A percentile compares a stretch with the other conserved stretches of the same genome.
phyloP scores from a whole-genome alignment of 2,113 vertebrate species.

The Rhabdomys dilectus region DNA sequence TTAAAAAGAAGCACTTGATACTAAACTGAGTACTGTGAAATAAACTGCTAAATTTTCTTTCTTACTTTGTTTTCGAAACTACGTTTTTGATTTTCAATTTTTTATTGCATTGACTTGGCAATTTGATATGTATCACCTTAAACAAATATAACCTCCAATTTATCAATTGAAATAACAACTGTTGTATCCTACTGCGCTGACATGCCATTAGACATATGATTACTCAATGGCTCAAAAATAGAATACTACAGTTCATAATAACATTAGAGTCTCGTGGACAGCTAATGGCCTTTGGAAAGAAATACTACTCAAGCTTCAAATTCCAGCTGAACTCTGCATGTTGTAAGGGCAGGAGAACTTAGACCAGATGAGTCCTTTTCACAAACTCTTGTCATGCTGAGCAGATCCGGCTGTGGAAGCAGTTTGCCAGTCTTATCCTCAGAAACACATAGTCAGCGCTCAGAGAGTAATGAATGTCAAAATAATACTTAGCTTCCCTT shows the following conservation, averaged over 20 bases:
- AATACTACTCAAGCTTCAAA: constrained; percentile 66
- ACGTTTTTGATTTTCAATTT: neutral
- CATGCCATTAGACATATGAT: neutral
- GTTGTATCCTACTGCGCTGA: neutral
- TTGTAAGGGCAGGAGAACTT: constrained; percentile 67
- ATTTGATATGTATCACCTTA: constrained; percentile 36
- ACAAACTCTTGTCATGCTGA: constrained; percentile 76
- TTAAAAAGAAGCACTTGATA: neutral
- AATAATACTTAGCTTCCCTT: constrained; percentile 77
- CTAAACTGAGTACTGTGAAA: neutral
- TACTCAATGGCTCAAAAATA: constrained; percentile 24
- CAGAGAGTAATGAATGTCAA: constrained; percentile 82
- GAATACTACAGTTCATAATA: constrained; percentile 47
- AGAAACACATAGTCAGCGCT: constrained; percentile 78
- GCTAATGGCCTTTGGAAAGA: constrained; percentile 79
- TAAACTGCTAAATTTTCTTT: neutral
- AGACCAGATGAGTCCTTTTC: constrained; percentile 82
- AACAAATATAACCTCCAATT: constrained; percentile 39
- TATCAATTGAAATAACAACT: constrained; percentile 45
- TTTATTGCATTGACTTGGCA: neutral
- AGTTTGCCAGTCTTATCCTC: constrained; percentile 79
- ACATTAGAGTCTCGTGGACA: constrained; percentile 51
- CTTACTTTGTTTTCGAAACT: neutral
- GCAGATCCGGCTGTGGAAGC: constrained; percentile 78
- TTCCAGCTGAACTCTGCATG: constrained; percentile 80